Evolutionary conservation across 2,888 invertebrate species (phyloP).

Genomic region (Thysanoteuthis rhombus): DNA sequence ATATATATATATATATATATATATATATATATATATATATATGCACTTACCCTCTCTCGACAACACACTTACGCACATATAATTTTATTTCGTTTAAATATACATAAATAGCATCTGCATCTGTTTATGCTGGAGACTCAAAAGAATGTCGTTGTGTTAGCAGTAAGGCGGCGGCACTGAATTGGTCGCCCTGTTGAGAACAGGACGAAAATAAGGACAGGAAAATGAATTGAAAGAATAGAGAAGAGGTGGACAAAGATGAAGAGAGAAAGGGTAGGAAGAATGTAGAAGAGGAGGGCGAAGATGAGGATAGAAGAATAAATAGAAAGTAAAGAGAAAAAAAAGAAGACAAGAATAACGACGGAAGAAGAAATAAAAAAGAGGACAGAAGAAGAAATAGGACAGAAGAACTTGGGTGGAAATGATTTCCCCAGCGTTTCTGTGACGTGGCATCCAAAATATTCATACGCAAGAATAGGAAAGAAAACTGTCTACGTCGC

Average conservation of each 20-base stretch:
- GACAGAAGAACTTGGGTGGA: background rate
- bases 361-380: conserved; percentile 29
- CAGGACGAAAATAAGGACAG: background rate
- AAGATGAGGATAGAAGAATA: too few relatives aligned
- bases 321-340: too few relatives aligned
- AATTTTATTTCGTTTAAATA: background rate
- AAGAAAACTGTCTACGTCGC: background rate
- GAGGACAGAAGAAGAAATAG: background rate
- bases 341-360: too few relatives aligned
- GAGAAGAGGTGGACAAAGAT: too few relatives aligned
- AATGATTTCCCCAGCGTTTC: background rate
- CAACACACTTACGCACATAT: background rate
- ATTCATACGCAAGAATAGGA: background rate
- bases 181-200: background rate
- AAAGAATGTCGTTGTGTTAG: conserved; percentile 12
- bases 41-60: too few relatives aligned
- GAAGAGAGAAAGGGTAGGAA: too few relatives aligned
- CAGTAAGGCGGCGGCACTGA: background rate
- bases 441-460: background rate
- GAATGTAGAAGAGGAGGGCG: too few relatives aligned
- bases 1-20: background rate
- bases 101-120: background rate
- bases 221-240: too few relatives aligned
- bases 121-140: background rate
- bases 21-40: conserved; percentile 12